Evolutionary conservation across 2,113 vertebrate species (phyloP), one percentile per base, ranked within the genome.

Genomic region (Trematocara macrostoma): DNA sequence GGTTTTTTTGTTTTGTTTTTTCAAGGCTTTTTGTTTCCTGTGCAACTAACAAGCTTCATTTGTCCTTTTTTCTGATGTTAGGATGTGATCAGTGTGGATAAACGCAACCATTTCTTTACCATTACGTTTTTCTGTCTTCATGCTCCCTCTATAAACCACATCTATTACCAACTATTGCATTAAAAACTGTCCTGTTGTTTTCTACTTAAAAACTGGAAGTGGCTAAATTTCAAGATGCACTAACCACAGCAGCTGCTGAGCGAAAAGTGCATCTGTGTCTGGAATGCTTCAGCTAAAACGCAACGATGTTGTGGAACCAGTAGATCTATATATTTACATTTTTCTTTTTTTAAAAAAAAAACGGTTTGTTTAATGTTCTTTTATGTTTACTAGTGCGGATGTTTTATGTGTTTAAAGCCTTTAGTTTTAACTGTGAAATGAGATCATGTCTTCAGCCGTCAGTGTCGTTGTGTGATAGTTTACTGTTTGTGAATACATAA

Each of bases 1-100:
- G 7, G 8, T 7, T 26, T 7, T 11, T 2, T 7, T 5, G 0
- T 3, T 8, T 49, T 16, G 0, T 16, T 56, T 23, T 12, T n/a
- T 18, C n/a, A 35, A 31, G 11, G 7, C 10, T 51, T 69, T 45
- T 59, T 40, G 7, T n/a, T 61, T 7, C 3, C 67, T 57, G 38
- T 81, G 9, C n/a, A 26, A 53, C 10, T 29, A 49, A 15, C 31
- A 4, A 61, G n/a, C 31, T 49, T 74, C 7, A 18, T 55, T 59
- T 18, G 52, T 67, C 11, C 7, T 86, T 80, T 56, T 56, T 7
- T 16, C 5, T 23, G 23, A 45, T 61, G 31, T 52, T 78, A 8
- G 26, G 14, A 35, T 55, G 11, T 34, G 11, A 49, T 20, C 5
- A 40, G 40, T 56, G 79, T 51, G 45, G 23, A 35, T 26, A 67